A percentile compares a stretch with the other conserved stretches of the same genome.
Evolutionary conservation across 2,113 vertebrate genomes (phyloP).

Genomic region (Eonycteris spelaea): DNA sequence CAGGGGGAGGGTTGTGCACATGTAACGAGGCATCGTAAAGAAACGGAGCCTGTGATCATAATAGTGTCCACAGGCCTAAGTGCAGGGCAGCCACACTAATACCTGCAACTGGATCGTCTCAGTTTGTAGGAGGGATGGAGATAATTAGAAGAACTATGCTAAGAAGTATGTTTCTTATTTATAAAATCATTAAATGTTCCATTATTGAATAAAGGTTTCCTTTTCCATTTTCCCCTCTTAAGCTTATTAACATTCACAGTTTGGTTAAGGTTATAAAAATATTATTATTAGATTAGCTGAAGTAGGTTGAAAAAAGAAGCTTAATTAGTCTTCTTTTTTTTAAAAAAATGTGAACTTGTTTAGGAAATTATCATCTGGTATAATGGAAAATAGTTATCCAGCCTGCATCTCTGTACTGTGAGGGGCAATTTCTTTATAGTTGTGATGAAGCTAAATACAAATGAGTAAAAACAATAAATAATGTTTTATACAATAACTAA

Average conservation of each 20-base stretch:
- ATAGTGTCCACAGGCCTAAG: neutral
- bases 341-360: neutral
- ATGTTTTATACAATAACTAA: neutral
- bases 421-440: slow-evolving; percentile 5
- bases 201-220: slow-evolving; percentile 27
- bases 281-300: slow-evolving; percentile 54
- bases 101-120: neutral
- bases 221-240: neutral
- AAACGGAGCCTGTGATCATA: neutral
- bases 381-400: slow-evolving; percentile 36
- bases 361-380: slow-evolving; percentile 39
- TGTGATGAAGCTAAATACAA: slow-evolving; percentile 49
- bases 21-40: neutral
- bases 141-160: neutral
- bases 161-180: slow-evolving; percentile 10
- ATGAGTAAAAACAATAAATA: slow-evolving; percentile 2
- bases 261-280: slow-evolving; percentile 58
- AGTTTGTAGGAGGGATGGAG: neutral
- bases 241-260: slow-evolving; percentile 38
- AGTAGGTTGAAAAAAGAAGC: neutral
- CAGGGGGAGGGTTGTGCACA: neutral
- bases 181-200: slow-evolving; percentile 30
- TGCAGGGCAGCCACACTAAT: neutral
- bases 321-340: slow-evolving; percentile 31
- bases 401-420: neutral